Evolutionary conservation across 1,140 invertebrate species (phyloP), one percentile per base, ranked within the genome.

Genomic region (Magallana angulata): DNA sequence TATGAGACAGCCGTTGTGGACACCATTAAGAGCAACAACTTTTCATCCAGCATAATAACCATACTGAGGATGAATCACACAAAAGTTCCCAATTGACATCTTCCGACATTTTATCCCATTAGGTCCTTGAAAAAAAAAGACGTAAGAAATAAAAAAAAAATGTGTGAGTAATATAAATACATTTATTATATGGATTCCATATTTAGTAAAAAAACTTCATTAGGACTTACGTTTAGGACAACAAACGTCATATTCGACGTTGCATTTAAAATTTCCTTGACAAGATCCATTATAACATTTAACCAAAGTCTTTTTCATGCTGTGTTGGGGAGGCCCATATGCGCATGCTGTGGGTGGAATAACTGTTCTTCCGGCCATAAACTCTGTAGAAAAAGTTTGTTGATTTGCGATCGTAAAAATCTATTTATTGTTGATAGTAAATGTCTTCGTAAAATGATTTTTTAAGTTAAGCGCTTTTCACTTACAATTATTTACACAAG

Each of bases 71-170:
- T 76, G 68, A 8, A 76, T 76, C 68, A 76, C 68, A 76, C 68
- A 76, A 76, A 76, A 76, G 9, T 76, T 76, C 3, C 68, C 68
- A 36, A 76, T 76, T 1, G 68, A 76, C 68, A 76, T 76, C 24
- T 76, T 76, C 24, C 68, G 68, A 76, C 68, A 76, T 76, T 12
- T 76, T 36, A 30, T 76, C 24, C 36, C 36, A 12, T 36, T 24
- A 30, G 68, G 68, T 11, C 68, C 68, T 76, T 18, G 36, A 76
- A 76, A 71, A 71, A 76, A 30, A 30, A 71, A 0, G 36, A 11
- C 8, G n/a, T 12, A 62, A 48, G 36, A 48, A 48, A 48, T 48
- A 0, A 1, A 24, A 48, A 48, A 48, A 48, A 48, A 48, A 4
- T 2, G n/a, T 48, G 36, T 5, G 36, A 48, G 36, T 48, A 48